A percentile compares a stretch with the other conserved stretches of the same genome.
phyloP scores from a whole-genome alignment of 2,888 invertebrate genomes.

The Cephonodes hylas region DNA sequence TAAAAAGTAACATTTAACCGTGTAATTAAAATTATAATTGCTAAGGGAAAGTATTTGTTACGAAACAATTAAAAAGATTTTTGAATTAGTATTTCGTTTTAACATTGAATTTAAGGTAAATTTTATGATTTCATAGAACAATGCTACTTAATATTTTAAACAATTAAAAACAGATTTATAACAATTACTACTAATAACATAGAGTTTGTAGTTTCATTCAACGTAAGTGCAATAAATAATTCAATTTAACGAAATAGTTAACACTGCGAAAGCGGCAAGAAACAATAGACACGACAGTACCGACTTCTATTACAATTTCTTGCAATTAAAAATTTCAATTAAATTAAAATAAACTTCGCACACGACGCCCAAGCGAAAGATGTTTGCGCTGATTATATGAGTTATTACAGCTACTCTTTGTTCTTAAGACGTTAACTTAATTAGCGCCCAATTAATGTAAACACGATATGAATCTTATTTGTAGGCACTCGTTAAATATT shows the following conservation, averaged over 20 bases:
- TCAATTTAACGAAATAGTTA: neutral
- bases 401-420: constrained; percentile 39
- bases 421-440: constrained; percentile 47
- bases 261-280: neutral
- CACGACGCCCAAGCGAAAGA: constrained; percentile 1
- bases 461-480: constrained; percentile 51
- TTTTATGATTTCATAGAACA: no score
- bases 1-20: no score
- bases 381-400: constrained; percentile 21
- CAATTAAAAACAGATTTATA: no score
- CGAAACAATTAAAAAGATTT: no score
- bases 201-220: no score
- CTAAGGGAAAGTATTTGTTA: no score
- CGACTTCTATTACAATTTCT: neutral
- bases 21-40: no score
- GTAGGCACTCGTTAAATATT: constrained; percentile 20
- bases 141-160: no score
- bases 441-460: constrained; percentile 52
- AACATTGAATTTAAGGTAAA: no score
- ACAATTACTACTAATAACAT: no score
- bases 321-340: neutral
- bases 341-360: constrained; percentile 1
- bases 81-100: no score
- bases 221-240: neutral
- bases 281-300: neutral